phyloP scores from a whole-genome alignment of 2,888 invertebrate species.

The Steinernema hermaphroditum region DNA sequence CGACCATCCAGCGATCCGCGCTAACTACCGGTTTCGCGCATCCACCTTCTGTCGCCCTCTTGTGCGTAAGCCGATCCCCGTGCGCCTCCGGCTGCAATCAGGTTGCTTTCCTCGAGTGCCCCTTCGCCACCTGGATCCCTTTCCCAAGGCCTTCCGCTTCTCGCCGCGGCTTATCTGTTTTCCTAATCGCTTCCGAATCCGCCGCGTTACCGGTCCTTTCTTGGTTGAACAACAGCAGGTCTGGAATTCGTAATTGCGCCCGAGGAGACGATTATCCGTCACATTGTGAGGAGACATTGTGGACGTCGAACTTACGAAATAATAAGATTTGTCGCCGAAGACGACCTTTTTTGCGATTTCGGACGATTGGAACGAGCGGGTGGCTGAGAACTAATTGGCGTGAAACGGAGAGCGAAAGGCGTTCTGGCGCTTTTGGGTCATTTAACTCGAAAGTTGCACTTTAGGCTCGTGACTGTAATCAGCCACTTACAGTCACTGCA shows the following conservation, averaged over 20 bases:
- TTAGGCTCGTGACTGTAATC: neutral
- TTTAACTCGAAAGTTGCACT: constrained; percentile 5
- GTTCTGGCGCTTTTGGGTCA: constrained; percentile 6
- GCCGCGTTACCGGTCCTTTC: neutral
- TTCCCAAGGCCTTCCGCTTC: constrained; percentile 21
- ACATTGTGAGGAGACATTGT: neutral
- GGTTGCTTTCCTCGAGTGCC: neutral
- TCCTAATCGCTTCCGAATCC: neutral
- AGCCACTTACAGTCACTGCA: no score
- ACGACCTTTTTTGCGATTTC: constrained; percentile 6
- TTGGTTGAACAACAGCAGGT: neutral
- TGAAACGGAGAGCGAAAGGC: constrained; percentile 10
- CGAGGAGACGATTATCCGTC: constrained; percentile 19
- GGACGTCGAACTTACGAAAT: neutral
- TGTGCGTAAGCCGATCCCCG: no score
- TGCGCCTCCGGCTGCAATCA: neutral
- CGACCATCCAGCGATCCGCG: no score
- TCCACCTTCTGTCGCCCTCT: no score
- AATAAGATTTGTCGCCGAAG: neutral
- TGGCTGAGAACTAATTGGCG: constrained; percentile 19
- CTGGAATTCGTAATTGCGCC: neutral
- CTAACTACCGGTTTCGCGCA: no score
- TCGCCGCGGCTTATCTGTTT: constrained; percentile 25
- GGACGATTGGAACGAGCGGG: neutral
- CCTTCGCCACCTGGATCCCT: constrained; percentile 1